Conservation (phyloP, 2,888 invertebrate genomes). For the Ephialtes manifestator region DNA sequence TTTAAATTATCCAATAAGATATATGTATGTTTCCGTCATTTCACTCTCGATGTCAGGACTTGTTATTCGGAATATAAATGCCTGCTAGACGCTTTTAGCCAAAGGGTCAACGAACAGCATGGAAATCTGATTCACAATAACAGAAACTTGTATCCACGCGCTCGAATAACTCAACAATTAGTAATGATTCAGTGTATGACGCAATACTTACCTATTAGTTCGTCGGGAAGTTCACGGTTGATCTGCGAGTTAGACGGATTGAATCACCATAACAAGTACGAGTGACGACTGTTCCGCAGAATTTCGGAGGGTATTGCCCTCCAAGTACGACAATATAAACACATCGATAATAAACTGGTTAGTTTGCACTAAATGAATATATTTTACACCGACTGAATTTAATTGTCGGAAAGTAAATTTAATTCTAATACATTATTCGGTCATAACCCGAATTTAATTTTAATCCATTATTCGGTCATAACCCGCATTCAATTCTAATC, state of each 20-base stretch:
- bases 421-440: no score
- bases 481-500: no score
- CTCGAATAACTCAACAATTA: slow-evolving; percentile 59
- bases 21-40: slow-evolving; percentile 12
- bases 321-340: neutral
- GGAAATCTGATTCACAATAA: slow-evolving; percentile 48
- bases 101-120: slow-evolving; percentile 58
- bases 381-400: neutral
- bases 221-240: slow-evolving; percentile 53
- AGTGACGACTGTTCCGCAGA: neutral
- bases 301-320: neutral
- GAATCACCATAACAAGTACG: slow-evolving; percentile 15
- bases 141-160: slow-evolving; percentile 27
- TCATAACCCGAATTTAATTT: no score
- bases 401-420: neutral
- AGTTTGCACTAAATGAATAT: neutral
- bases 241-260: slow-evolving; percentile 37
- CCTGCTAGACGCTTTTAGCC: slow-evolving; percentile 40
- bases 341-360: neutral
- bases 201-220: slow-evolving; percentile 50
- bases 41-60: slow-evolving; percentile 52
- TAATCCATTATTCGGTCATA: no score
- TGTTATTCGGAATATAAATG: slow-evolving; percentile 60
- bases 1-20: neutral
- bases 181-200: slow-evolving; percentile 47